Evolutionary conservation across 2,113 vertebrate genomes (phyloP), one percentile per base, ranked within the genome.

Genomic region (Falco punctatus): DNA sequence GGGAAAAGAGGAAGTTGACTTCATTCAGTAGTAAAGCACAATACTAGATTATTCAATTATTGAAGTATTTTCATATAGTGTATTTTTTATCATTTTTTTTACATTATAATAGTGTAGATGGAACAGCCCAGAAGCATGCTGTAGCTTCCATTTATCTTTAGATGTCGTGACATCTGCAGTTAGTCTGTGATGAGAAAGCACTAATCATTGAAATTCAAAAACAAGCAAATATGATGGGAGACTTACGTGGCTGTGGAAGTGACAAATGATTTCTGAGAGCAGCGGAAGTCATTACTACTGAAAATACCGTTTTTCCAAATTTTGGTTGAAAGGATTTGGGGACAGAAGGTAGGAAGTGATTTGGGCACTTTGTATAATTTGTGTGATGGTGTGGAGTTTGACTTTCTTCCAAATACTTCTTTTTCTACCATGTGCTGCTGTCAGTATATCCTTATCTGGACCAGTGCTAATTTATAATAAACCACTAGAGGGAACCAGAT

Each of bases 401-500:
- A 69, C 81, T 65, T 90, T 74, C 16, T 81, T 74, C 48, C 52
- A 32, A 93, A 86, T 73, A 33, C 66, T 61, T 74, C 38, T 73
- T 77, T 94, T 88, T 22, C 48, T 95, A 67, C 75, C 59, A 59
- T 32, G 22, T 88, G 38, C 82, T 90, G 54, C 82, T 91, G 55
- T 81, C 79, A 75, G 15, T 79, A 42, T 49, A 42, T 46, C 69
- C 77, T 90, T 89, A 77, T 94, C 94, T 96, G 92, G 92, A 95
- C 70, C 77, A 92, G 42, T 96, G 97, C 95, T 97, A 96, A 86
- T 93, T 95, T 96, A 33, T 92, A 87, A 73, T 44, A 94, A 90
- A 70, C 96, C 95, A 95, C 94, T 97, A 96, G 96, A 97, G 94
- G 97, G 95, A 97, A 92, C 88, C 94, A 96, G 86, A 96, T 97